Conservation (phyloP, 2,113 vertebrate species). For the Microcebus ravelobensis region DNA sequence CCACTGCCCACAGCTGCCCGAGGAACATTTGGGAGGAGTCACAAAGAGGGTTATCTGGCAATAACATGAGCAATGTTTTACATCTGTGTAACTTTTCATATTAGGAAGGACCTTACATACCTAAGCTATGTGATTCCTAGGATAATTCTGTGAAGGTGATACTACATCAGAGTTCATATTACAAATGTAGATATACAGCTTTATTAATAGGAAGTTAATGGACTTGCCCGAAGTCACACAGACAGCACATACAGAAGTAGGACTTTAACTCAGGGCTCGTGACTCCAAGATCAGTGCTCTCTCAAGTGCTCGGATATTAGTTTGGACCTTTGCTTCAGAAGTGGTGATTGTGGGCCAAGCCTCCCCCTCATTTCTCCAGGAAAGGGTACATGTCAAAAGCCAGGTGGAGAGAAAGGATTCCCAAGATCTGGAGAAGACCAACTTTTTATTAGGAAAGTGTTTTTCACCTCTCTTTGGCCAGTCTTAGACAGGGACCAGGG, state of each 20-base stretch:
- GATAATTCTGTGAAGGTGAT: not conserved
- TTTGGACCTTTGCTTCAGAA: not conserved
- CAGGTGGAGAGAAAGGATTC: not conserved
- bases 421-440: not conserved
- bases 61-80: not conserved
- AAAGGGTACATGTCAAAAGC: not conserved
- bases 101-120: not conserved
- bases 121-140: not conserved
- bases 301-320: not conserved
- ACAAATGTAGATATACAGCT: not conserved
- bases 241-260: not conserved
- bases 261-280: not conserved
- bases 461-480: not conserved
- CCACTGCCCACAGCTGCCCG: not conserved
- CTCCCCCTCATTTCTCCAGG: not conserved
- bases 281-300: not conserved
- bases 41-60: not conserved
- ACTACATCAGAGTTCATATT: not conserved
- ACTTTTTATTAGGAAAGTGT: not conserved
- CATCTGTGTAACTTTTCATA: not conserved
- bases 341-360: not conserved
- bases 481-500: not conserved
- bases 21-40: not conserved
- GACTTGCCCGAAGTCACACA: not conserved
- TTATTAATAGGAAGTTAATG: not conserved